Base-by-base conservation (phyloP, 2,797 vertebrate genomes). In the Tragelaphus oryx region DNA sequence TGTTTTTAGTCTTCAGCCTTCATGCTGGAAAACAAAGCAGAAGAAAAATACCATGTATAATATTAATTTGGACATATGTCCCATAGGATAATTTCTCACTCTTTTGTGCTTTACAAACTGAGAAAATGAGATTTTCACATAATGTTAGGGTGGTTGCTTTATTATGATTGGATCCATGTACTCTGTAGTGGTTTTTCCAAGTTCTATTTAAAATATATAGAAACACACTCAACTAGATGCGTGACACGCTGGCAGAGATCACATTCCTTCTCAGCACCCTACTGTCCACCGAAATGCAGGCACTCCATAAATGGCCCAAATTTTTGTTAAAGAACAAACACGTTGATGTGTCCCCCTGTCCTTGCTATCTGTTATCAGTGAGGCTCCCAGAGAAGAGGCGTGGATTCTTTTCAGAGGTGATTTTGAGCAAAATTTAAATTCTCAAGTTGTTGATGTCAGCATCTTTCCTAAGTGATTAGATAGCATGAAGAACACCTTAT, bases 71-170 rank as follows among this genome's bases (percentile, higher is more conserved):
- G 33, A 8, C 46, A 50, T 89, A 50, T 48, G 74, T 41, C 37
- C 30, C 54, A 22, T 83, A 48, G 41, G 57, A 48, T 76, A 87
- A 92, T 78, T 90, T 33, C 20, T 75, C 20, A 71, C 33, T 24
- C 41, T 71, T 41, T 37, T 71, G 41, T n/a, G 37, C 68, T 71
- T 71, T 75, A 16, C 17, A 83, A 75, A 92, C 28, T n/a, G 44
- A 92, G 75, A 87, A 86, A 78, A 84, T 85, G 54, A 80, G 13
- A 80, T 88, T 78, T 46, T 86, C 84, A 76, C 41, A 12, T 74
- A 91, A 50, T 87, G 55, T 78, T 92, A 92, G 92, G 54, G 76
- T 78, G 52, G 14, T 62, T 84, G 41, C 71, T 96, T 97, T 96
- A 79, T 95, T 93, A 86, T 52, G n/a, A 82, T 90, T 79, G 26